A percentile compares a stretch with the other conserved stretches of the same genome.
phyloP scores from a whole-genome alignment of 2,113 vertebrate species.

The Phrynosoma blainvillii region DNA sequence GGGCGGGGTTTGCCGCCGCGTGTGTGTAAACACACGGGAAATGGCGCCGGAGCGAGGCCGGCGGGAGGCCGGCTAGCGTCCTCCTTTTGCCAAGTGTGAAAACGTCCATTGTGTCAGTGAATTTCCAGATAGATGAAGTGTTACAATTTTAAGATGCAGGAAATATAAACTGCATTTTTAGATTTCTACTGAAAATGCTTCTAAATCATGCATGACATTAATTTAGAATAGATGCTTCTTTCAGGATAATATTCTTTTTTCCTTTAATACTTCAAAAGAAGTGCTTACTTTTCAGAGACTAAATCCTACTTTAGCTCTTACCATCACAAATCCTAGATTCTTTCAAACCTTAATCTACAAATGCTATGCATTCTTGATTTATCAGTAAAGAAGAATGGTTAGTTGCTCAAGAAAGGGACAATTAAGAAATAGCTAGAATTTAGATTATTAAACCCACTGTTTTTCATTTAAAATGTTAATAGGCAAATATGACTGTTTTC shows the following conservation, averaged over 20 bases:
- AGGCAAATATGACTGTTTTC: conserved; percentile 60
- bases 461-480: conserved; percentile 72
- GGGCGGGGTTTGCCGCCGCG: too few relatives aligned
- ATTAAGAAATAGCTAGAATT: conserved; percentile 49
- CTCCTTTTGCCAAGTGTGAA: too few relatives aligned
- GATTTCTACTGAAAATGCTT: conserved; percentile 2
- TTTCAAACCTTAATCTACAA: conserved; percentile 40
- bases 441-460: conserved; percentile 46
- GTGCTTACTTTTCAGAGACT: conserved; percentile 27
- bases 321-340: conserved; percentile 22
- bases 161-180: neutral
- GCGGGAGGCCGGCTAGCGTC: too few relatives aligned
- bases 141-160: neutral
- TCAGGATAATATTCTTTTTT: conserved; percentile 31
- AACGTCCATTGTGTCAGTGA: neutral
- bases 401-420: conserved; percentile 37
- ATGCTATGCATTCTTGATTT: conserved; percentile 31
- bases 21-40: too few relatives aligned
- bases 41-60: too few relatives aligned
- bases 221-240: conserved; percentile 33
- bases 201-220: conserved; percentile 17
- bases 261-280: conserved; percentile 28
- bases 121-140: neutral
- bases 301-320: conserved; percentile 35
- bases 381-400: conserved; percentile 35